phyloP scores from a whole-genome alignment of 2,797 vertebrate species.

The Crenuchus spilurus region DNA sequence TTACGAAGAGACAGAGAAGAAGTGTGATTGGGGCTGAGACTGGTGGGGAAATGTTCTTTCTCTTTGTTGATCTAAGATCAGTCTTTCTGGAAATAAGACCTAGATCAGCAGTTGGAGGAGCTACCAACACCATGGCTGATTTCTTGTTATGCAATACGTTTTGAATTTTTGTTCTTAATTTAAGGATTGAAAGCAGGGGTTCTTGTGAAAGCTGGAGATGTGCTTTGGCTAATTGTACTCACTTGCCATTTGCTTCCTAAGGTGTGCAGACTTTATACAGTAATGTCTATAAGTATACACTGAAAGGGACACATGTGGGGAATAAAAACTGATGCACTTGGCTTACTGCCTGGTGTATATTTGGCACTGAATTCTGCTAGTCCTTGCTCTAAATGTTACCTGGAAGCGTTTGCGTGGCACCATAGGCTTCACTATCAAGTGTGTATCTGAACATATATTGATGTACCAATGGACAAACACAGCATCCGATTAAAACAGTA shows the following conservation, averaged over 20 bases:
- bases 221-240: background rate
- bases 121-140: constrained; percentile 1
- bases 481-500: constrained; percentile 18
- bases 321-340: constrained; percentile 41
- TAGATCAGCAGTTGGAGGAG: constrained; percentile 18
- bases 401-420: constrained; percentile 11
- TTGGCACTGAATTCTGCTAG: constrained; percentile 20
- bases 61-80: constrained; percentile 8
- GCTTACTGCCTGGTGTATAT: constrained; percentile 29
- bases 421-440: constrained; percentile 28
- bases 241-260: background rate
- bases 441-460: constrained; percentile 36
- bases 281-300: background rate
- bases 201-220: constrained; percentile 52
- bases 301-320: constrained; percentile 18
- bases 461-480: background rate
- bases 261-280: background rate
- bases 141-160: constrained; percentile 16
- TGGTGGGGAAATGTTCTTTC: background rate
- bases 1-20: constrained; percentile 2
- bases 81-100: background rate
- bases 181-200: constrained; percentile 59
- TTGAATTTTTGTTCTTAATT: constrained; percentile 43
- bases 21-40: background rate
- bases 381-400: constrained; percentile 19